Evolutionary conservation across 2,113 vertebrate species (phyloP).

Genomic region (Pachyramphus minor): DNA sequence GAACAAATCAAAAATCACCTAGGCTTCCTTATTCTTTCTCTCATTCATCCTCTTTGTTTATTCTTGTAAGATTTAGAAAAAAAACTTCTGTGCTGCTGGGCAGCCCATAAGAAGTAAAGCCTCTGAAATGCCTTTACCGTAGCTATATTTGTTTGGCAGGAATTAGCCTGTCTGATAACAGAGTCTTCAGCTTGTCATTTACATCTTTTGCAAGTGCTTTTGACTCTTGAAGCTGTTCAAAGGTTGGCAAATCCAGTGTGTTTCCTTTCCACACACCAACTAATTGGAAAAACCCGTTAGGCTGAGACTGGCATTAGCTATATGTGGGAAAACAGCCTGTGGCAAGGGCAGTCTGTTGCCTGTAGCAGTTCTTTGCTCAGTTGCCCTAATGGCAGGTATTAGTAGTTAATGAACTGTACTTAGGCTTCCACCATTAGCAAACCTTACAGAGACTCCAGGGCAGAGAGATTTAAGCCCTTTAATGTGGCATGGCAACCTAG

Average conservation of each 20-base stretch:
- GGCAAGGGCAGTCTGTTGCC: not conserved
- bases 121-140: not conserved
- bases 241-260: not conserved
- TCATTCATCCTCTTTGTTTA: not conserved
- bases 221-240: not conserved
- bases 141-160: not conserved
- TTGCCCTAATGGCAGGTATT: not conserved
- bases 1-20: not conserved
- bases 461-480: not conserved
- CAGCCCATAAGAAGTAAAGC: not conserved
- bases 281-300: not conserved
- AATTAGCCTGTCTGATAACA: not conserved
- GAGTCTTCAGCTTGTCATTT: not conserved
- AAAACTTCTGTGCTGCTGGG: not conserved
- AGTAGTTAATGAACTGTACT: not conserved
- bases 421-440: not conserved
- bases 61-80: not conserved
- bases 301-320: not conserved
- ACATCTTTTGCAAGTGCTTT: not conserved
- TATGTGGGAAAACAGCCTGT: not conserved
- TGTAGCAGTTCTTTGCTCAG: not conserved
- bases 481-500: not conserved
- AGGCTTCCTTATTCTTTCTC: not conserved
- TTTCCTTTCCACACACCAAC: not conserved
- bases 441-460: not conserved